Conservation (phyloP, 2,797 vertebrate species). For the Alfaro cultratus region DNA sequence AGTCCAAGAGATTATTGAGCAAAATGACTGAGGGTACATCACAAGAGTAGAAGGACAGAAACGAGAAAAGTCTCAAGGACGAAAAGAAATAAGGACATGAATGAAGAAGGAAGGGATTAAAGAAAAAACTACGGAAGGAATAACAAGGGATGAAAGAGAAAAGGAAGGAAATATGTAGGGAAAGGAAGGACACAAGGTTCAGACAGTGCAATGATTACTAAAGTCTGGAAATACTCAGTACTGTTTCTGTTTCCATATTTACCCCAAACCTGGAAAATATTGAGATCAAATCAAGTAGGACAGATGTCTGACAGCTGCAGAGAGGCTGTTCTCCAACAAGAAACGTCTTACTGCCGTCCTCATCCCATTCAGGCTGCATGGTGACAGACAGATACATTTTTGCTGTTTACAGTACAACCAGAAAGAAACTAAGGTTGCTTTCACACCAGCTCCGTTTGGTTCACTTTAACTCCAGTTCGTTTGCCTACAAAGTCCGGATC, state of each 20-base stretch:
- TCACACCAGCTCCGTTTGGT: no score
- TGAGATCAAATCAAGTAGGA: background rate
- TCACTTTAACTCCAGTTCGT: no score
- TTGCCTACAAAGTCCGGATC: no score
- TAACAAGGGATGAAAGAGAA: background rate
- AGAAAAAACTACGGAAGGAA: background rate
- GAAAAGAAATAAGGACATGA: background rate
- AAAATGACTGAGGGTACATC: background rate
- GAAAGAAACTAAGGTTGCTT: no score
- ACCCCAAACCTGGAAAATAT: background rate
- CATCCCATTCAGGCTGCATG: background rate
- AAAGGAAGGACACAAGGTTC: background rate
- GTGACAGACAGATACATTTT: background rate
- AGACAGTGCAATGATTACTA: background rate
- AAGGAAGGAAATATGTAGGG: background rate
- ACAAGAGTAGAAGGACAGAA: background rate
- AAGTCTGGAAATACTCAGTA: background rate
- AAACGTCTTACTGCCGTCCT: background rate
- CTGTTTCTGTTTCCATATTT: background rate
- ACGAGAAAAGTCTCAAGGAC: background rate
- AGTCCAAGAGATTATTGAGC: no score
- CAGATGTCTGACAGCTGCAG: background rate
- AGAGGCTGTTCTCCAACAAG: background rate
- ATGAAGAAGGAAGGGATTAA: background rate
- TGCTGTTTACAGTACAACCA: background rate